Evolutionary conservation across 2,113 vertebrate species (phyloP).

Genomic region (Ornithorhynchus anatinus): DNA sequence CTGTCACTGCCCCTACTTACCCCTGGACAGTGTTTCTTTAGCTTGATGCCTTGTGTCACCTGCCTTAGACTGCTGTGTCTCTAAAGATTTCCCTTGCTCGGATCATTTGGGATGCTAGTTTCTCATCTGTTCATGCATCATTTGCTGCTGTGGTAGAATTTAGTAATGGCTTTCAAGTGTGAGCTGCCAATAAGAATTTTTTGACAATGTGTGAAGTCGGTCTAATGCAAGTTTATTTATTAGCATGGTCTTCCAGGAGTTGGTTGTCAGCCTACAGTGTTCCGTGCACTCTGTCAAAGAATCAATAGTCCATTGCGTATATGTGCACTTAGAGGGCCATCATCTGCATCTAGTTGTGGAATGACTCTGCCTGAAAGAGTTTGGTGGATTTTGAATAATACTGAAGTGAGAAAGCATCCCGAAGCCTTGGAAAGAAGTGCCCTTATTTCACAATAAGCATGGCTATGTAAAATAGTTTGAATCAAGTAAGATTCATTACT

Average conservation of each 20-base stretch:
- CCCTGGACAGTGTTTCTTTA: neutral
- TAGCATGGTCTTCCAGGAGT: neutral
- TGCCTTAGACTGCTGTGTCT: neutral
- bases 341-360: neutral
- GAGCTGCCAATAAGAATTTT: neutral
- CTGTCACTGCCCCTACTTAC: too few relatives aligned
- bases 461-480: neutral
- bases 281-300: neutral
- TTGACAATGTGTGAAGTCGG: neutral
- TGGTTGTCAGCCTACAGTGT: neutral
- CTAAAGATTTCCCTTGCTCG: neutral
- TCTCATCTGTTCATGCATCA: neutral
- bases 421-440: neutral
- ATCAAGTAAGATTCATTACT: too few relatives aligned
- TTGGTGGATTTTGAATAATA: neutral
- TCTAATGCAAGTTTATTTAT: neutral
- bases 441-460: neutral
- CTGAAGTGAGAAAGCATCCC: neutral
- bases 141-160: neutral
- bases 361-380: neutral
- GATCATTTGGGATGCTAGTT: too few relatives aligned
- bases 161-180: neutral
- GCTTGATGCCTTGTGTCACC: neutral
- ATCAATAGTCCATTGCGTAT: neutral
- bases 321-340: neutral